Evolutionary conservation across 2,113 vertebrate species (phyloP).

Genomic region (Sylvicapra grimmia): DNA sequence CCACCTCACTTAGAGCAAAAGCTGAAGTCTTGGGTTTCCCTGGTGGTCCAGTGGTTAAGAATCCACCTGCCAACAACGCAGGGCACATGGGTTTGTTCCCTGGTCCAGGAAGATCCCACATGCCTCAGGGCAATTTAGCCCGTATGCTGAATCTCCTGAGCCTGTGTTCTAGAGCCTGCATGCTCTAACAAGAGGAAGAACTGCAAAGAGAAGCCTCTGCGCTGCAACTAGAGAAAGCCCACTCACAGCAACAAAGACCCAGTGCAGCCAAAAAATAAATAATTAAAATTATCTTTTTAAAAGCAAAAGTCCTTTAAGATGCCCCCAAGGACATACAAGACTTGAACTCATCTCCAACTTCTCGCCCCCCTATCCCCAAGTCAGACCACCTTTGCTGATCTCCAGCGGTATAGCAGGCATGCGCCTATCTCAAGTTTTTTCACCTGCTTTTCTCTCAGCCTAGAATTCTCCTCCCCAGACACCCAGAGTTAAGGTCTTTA

Average conservation of each 20-base stretch:
- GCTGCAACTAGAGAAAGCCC: background rate
- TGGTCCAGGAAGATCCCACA: background rate
- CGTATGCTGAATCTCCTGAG: background rate
- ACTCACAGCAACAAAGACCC: background rate
- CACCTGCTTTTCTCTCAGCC: background rate
- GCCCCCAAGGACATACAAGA: background rate
- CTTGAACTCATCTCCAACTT: background rate
- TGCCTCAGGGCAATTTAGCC: background rate
- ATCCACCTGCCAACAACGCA: background rate
- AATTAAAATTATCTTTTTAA: background rate
- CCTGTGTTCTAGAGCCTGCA: background rate
- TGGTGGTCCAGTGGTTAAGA: background rate
- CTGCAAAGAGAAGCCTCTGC: background rate
- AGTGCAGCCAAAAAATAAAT: background rate
- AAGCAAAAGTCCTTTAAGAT: background rate
- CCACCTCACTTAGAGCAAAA: background rate
- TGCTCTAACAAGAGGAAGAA: background rate
- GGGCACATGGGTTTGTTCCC: background rate
- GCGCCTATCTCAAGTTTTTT: background rate
- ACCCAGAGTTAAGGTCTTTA: background rate
- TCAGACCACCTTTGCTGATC: background rate
- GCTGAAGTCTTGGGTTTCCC: background rate
- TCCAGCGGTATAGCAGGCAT: background rate
- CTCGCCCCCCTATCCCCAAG: too few species aligned
- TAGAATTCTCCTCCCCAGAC: background rate